phyloP scores from a whole-genome alignment of 2,797 vertebrate species.

The Trematomus bernacchii region DNA sequence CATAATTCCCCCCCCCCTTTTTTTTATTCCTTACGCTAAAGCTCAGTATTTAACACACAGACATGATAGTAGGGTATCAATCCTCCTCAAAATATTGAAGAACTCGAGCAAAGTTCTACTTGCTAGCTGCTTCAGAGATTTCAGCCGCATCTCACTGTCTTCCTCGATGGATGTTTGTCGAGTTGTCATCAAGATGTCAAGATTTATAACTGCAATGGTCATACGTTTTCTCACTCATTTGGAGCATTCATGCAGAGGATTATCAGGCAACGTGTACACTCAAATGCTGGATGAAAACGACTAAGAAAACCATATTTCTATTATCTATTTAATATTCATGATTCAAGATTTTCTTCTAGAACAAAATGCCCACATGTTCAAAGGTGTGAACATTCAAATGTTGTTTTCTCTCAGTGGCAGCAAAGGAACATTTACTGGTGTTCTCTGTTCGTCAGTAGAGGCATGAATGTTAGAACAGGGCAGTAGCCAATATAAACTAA shows the following conservation, averaged over 20 bases:
- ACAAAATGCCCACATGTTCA: slow-evolving; percentile 22
- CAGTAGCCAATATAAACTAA: neutral
- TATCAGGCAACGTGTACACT: too few relatives aligned
- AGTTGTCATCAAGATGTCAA: too few relatives aligned
- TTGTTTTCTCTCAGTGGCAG: slow-evolving; percentile 27
- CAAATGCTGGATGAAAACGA: neutral
- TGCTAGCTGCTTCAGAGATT: too few relatives aligned
- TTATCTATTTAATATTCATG: too few relatives aligned
- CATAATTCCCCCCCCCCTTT: too few relatives aligned
- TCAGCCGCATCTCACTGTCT: too few relatives aligned
- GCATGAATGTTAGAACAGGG: slow-evolving; percentile 1
- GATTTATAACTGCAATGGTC: neutral
- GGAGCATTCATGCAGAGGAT: neutral
- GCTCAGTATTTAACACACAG: neutral
- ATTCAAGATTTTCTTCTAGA: slow-evolving; percentile 8
- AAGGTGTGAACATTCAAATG: slow-evolving; percentile 35
- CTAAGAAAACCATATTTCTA: neutral
- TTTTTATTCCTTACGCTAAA: neutral
- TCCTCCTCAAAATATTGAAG: neutral
- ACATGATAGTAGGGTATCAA: neutral
- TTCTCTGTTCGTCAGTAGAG: neutral
- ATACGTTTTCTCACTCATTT: neutral
- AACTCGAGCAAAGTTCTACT: too few relatives aligned
- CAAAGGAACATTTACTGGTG: slow-evolving; percentile 25
- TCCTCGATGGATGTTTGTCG: too few relatives aligned